Evolutionary conservation across 2,888 invertebrate genomes (phyloP).

Genomic region (Eustalomyia histrio): DNA sequence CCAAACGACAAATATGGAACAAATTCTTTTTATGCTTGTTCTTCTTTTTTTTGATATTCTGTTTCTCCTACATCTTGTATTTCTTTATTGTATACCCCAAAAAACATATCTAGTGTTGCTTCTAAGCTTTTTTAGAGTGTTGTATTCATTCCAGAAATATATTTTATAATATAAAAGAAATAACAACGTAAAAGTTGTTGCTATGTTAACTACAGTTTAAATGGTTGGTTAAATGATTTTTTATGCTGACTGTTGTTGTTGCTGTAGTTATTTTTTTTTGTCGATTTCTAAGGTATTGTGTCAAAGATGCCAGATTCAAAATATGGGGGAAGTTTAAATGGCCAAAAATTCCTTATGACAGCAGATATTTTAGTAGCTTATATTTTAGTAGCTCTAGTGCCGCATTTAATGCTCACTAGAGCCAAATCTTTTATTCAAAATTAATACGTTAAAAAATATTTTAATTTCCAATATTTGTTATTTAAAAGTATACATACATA

Average conservation of each 20-base stretch:
- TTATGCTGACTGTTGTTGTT: background rate
- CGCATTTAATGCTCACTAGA: no score
- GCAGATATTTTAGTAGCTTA: no score
- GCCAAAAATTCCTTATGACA: no score
- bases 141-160: constrained; percentile 9
- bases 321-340: no score
- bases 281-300: constrained; percentile 13
- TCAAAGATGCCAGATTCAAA: constrained; percentile 8
- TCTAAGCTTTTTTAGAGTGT: constrained; percentile 26
- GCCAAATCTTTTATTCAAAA: no score
- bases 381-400: no score
- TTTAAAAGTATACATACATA: no score
- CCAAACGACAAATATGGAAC: constrained; percentile 52
- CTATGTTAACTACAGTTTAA: constrained; percentile 39
- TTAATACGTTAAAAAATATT: no score
- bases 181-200: constrained; percentile 31
- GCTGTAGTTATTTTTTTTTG: constrained; percentile 12
- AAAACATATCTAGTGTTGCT: constrained; percentile 16
- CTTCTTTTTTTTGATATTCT: constrained; percentile 1
- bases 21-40: constrained; percentile 51
- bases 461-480: no score
- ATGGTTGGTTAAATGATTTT: constrained; percentile 11
- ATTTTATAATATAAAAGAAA: constrained; percentile 8
- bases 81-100: background rate
- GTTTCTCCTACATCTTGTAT: background rate